phyloP scores from a whole-genome alignment of 2,797 vertebrate species.

The Enteromius afrohamiltoni region DNA sequence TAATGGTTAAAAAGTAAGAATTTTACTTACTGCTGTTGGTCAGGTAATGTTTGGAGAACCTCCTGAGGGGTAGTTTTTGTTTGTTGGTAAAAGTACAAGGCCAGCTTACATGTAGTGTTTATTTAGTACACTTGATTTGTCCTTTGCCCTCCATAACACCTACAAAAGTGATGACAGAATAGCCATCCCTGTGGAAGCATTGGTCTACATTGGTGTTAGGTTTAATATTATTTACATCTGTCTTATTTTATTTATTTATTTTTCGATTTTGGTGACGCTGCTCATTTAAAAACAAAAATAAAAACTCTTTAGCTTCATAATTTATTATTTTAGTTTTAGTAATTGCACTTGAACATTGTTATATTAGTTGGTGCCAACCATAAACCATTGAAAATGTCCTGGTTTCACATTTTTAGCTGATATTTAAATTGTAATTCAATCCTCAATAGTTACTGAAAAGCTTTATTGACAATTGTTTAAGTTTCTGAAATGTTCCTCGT shows the following conservation, averaged over 20 bases:
- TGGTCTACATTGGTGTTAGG: neutral
- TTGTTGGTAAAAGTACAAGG: neutral
- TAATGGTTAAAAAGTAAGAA: neutral
- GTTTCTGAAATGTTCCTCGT: neutral
- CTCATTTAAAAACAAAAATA: no score
- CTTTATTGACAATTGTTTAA: neutral
- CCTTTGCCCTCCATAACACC: neutral
- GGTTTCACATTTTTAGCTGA: neutral
- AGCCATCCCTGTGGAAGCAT: neutral
- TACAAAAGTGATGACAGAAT: neutral
- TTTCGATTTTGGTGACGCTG: neutral
- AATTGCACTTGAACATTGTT: neutral
- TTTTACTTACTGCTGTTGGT: neutral
- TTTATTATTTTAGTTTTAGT: neutral
- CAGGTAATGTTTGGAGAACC: neutral
- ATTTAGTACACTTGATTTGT: slow-evolving; percentile 10
- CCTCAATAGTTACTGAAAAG: neutral
- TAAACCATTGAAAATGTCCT: no score
- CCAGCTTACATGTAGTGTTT: neutral
- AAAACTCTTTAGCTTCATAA: neutral
- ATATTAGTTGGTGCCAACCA: neutral
- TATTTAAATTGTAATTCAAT: neutral
- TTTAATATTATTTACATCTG: neutral
- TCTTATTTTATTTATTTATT: neutral
- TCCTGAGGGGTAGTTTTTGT: neutral